These are phyloP conservation scores for Homarus gammarus DNA, from an alignment of 2,888 invertebrate species.

Conservation along the genomic window DNA sequence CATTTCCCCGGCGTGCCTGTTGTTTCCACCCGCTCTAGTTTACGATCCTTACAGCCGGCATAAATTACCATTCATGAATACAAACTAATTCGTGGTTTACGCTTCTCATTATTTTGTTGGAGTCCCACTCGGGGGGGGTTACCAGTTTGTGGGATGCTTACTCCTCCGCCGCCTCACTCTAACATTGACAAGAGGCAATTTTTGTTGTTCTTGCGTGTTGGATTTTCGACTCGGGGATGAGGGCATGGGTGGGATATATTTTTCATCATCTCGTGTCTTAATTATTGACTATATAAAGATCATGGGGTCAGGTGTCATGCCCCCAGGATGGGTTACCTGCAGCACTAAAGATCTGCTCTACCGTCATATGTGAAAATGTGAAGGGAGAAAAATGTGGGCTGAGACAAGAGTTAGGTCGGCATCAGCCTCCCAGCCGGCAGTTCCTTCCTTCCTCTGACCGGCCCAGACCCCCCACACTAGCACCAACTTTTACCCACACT, in stretches of 20 bases:
- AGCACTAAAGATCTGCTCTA: background rate
- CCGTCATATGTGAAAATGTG: slow-evolving; percentile 12
- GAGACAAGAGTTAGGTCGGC: slow-evolving; percentile 43
- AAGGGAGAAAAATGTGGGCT: slow-evolving; percentile 16
- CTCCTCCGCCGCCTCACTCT: background rate
- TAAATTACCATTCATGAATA: slow-evolving; percentile 66
- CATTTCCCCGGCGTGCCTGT: slow-evolving; percentile 48
- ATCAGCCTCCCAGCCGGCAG: slow-evolving; percentile 37
- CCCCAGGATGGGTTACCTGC: too few relatives aligned
- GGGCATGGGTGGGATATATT: slow-evolving; percentile 11
- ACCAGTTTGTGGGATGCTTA: slow-evolving; percentile 23
- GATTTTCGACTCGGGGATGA: background rate
- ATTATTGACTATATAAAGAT: too few relatives aligned
- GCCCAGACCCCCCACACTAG: slow-evolving; percentile 1
- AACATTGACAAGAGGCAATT: background rate
- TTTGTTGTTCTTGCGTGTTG: too few relatives aligned
- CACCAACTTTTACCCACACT: background rate
- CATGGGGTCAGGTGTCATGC: too few relatives aligned
- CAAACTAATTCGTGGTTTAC: slow-evolving; percentile 63
- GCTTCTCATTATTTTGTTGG: slow-evolving; percentile 64
- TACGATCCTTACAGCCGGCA: slow-evolving; percentile 58
- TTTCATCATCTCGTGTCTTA: too few relatives aligned
- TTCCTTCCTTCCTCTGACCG: slow-evolving; percentile 55
- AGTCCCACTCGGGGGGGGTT: slow-evolving; percentile 44
- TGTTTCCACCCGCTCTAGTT: slow-evolving; percentile 52